Evolutionary conservation across 2,888 invertebrate species (phyloP).

Genomic region (Ariolimax columbianus): DNA sequence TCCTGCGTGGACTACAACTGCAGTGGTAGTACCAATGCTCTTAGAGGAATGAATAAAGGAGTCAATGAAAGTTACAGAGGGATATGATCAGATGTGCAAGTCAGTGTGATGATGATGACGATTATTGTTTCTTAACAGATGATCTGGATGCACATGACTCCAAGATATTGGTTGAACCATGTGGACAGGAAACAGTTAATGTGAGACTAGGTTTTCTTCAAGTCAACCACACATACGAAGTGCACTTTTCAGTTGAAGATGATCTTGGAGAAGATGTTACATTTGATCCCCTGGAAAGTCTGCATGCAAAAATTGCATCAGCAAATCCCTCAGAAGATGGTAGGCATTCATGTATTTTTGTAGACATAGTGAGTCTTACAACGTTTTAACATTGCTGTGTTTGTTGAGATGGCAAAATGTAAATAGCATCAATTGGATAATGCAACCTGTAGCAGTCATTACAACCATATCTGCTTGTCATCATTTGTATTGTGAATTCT

Average conservation of each 20-base stretch:
- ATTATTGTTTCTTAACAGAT: slow-evolving; percentile 56
- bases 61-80: no score
- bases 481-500: no score
- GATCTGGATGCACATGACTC: slow-evolving; percentile 69
- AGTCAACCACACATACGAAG: slow-evolving; percentile 75
- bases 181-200: slow-evolving; percentile 62
- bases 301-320: slow-evolving; percentile 66
- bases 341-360: slow-evolving; percentile 50
- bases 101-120: no score
- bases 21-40: no score
- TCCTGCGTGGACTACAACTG: no score
- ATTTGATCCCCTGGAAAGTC: slow-evolving; percentile 71
- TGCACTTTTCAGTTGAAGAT: slow-evolving; percentile 69
- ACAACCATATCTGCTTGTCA: no score
- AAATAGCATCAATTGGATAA: no score
- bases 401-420: no score
- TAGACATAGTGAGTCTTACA: background rate
- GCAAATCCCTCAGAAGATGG: slow-evolving; percentile 71
- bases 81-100: no score
- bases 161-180: slow-evolving; percentile 68
- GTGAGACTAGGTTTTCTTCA: slow-evolving; percentile 79
- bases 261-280: slow-evolving; percentile 67
- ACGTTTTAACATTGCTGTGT: no score
- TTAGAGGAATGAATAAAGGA: no score
- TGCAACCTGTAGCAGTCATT: no score